Evolutionary conservation across 1,140 invertebrate genomes (phyloP).

Genomic region (Aphaenogaster rudis): DNA sequence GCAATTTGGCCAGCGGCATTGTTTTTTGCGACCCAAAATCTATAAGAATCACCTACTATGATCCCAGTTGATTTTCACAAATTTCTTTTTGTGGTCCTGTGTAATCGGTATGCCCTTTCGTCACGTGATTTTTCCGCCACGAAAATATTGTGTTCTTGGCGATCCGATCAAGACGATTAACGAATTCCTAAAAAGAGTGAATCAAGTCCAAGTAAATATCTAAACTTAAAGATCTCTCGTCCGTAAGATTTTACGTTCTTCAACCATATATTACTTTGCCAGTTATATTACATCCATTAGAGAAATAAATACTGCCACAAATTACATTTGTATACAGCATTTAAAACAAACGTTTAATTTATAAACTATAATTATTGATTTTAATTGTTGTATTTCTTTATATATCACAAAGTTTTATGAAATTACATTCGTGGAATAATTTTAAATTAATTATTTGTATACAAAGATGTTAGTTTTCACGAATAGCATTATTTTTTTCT

Average conservation of each 20-base stretch:
- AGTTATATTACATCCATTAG: not conserved
- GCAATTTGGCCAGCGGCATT: too few species aligned
- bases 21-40: too few species aligned
- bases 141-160: not conserved
- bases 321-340: not conserved
- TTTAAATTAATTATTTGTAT: not conserved
- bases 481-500: not conserved
- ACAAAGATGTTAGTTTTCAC: not conserved
- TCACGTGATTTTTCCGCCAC: not conserved
- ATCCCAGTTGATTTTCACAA: too few species aligned
- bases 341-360: not conserved
- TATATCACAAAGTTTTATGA: not conserved
- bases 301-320: not conserved
- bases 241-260: not conserved
- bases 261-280: not conserved
- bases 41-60: too few species aligned
- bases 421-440: conserved; percentile 18
- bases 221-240: not conserved
- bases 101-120: not conserved
- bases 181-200: not conserved
- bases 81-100: too few species aligned
- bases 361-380: conserved; percentile 4
- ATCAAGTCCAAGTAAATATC: not conserved
- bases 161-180: not conserved
- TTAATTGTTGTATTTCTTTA: not conserved